These are phyloP conservation scores for Caenorhabditis latens DNA, from an alignment of 1,140 invertebrate species.

Conservation along the genomic window DNA sequence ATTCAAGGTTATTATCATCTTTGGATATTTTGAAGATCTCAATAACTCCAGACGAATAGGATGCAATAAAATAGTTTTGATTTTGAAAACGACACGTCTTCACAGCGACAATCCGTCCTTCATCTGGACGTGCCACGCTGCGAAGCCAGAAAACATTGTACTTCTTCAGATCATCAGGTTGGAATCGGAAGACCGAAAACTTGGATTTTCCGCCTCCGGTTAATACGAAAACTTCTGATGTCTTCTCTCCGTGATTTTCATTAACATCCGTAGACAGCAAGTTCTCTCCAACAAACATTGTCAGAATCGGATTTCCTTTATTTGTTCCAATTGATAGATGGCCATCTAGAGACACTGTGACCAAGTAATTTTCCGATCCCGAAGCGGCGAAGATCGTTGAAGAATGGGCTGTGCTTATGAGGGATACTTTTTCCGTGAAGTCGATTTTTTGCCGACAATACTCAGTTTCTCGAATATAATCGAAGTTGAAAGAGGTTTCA, in stretches of 20 bases:
- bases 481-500: background rate
- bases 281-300: conserved; percentile 28
- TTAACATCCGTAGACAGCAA: conserved; percentile 1
- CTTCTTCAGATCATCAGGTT: background rate
- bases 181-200: background rate
- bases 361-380: background rate
- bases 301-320: background rate
- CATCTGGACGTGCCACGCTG: background rate
- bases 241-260: background rate
- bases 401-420: background rate
- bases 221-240: background rate
- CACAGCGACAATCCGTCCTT: conserved; percentile 7
- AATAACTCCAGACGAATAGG: conserved; percentile 28
- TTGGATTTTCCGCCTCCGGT: conserved; percentile 24
- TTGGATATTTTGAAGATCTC: background rate
- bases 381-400: conserved; percentile 10
- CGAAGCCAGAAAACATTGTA: background rate
- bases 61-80: background rate
- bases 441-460: background rate
- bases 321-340: background rate
- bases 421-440: background rate
- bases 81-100: background rate
- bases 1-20: background rate
- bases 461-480: background rate
- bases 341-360: conserved; percentile 28